Conservation (phyloP, 2,888 invertebrate species). For the Halocaridina rubra region DNA sequence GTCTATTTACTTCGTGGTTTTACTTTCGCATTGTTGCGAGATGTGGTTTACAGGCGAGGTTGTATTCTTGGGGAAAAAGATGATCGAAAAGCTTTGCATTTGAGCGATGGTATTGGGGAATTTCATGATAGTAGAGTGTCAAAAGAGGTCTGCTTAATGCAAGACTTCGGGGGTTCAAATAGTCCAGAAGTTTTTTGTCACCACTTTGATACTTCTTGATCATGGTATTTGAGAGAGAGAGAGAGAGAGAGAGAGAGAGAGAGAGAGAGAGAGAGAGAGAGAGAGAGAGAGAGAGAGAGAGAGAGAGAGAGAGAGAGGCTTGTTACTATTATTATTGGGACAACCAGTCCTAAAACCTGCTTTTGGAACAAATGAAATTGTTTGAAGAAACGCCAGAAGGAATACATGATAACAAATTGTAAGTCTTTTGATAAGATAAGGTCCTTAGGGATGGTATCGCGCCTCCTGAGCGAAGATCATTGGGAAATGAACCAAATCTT, state of each 20-base stretch:
- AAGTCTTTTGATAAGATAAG: not conserved
- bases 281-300: not conserved
- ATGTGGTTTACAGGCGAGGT: no score
- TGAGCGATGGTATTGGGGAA: not conserved
- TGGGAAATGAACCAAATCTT: not conserved
- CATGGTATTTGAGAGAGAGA: not conserved
- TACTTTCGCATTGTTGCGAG: no score
- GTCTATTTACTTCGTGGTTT: no score
- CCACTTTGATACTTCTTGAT: no score
- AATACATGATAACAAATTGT: not conserved
- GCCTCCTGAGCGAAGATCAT: not conserved
- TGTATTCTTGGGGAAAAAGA: not conserved
- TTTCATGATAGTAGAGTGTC: no score
- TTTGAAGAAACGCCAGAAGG: not conserved
- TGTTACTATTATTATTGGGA: not conserved
- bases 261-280: no score
- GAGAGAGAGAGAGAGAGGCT: not conserved
- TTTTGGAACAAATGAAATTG: no score
- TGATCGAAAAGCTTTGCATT: not conserved
- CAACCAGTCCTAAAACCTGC: no score
- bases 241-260: no score
- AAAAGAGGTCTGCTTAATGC: no score
- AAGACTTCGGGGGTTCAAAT: no score
- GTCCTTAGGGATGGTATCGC: not conserved
- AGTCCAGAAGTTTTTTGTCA: no score